A percentile compares a stretch with the other conserved stretches of the same genome.
These are phyloP conservation scores for Amblyraja radiata DNA, from an alignment of 2,797 vertebrate genomes.

Conservation along the genomic window DNA sequence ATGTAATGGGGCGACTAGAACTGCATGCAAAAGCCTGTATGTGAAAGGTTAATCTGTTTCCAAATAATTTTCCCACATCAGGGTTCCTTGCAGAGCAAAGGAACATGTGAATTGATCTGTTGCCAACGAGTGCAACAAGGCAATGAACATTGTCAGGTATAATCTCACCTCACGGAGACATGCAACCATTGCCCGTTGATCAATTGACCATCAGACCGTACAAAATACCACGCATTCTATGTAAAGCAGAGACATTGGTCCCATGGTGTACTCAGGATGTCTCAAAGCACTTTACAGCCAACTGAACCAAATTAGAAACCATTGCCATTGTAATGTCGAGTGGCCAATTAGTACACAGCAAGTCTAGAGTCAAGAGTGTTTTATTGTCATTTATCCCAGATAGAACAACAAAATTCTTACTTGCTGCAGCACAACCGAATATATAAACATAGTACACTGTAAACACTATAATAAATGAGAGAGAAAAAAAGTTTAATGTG, in stretches of 20 bases:
- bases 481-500: too few relatives aligned
- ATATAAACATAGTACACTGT: too few relatives aligned
- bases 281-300: neutral
- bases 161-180: neutral
- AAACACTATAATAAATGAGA: too few relatives aligned
- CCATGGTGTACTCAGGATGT: neutral
- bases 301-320: neutral
- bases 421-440: too few relatives aligned
- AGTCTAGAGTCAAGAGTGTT: too few relatives aligned
- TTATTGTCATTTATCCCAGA: too few relatives aligned
- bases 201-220: slow-evolving; percentile 14
- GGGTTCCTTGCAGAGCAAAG: neutral
- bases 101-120: neutral
- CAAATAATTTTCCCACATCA: neutral
- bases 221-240: neutral
- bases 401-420: too few relatives aligned
- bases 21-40: neutral
- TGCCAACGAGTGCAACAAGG: neutral
- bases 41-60: neutral
- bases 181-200: neutral
- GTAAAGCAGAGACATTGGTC: neutral
- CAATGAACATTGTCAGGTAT: slow-evolving; percentile 18
- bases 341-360: neutral
- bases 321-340: neutral
- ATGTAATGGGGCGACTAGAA: neutral